Evolutionary conservation across 2,113 vertebrate genomes (phyloP).

Genomic region (Pterocles gutturalis): DNA sequence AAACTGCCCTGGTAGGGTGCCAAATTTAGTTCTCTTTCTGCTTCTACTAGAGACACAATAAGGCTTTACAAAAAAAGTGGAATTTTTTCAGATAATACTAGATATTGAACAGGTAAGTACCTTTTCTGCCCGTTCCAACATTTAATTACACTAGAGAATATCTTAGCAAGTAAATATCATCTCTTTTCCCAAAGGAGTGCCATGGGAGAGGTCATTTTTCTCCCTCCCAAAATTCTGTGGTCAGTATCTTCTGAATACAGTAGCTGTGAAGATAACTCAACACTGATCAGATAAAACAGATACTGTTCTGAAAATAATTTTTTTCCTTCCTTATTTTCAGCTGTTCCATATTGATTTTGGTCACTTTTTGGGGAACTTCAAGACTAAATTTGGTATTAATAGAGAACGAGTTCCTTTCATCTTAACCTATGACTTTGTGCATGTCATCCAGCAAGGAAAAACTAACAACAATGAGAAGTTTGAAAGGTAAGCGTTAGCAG

Average conservation of each 20-base stretch:
- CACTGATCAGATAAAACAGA: background rate
- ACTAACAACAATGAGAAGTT: conserved; percentile 97
- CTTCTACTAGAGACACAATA: background rate
- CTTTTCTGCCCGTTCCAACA: background rate
- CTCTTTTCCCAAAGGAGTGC: background rate
- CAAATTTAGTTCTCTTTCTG: background rate
- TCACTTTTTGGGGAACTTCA: conserved; percentile 98
- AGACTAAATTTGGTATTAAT: conserved; percentile 98
- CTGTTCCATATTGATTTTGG: conserved; percentile 99
- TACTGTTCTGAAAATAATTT: background rate
- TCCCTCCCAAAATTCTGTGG: background rate
- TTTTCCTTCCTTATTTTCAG: conserved; percentile 69
- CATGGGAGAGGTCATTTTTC: background rate
- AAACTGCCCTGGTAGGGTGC: background rate
- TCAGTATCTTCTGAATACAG: background rate
- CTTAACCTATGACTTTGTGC: conserved; percentile 96
- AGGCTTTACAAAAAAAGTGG: background rate
- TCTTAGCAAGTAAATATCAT: background rate
- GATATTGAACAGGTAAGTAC: background rate
- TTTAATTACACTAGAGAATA: background rate
- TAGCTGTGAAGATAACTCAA: background rate
- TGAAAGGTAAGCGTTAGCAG: conserved; percentile 82
- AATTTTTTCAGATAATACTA: background rate
- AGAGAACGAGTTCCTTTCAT: conserved; percentile 98
- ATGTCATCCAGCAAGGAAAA: conserved; percentile 95